phyloP scores from a whole-genome alignment of 2,888 invertebrate genomes.

The Dynastes maya region DNA sequence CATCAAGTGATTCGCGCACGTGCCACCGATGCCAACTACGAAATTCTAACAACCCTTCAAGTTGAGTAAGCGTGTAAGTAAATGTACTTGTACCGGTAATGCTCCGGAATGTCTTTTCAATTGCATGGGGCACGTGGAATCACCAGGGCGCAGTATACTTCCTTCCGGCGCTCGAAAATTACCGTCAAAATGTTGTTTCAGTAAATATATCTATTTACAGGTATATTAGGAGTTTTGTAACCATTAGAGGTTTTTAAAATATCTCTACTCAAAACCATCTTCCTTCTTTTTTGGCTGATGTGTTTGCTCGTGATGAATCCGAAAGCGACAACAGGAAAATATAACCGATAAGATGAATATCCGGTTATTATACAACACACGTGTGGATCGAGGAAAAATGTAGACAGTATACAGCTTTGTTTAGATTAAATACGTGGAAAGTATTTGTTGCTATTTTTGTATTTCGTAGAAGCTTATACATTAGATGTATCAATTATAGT shows the following conservation, averaged over 20 bases:
- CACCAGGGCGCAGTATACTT: slow-evolving; percentile 56
- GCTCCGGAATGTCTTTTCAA: slow-evolving; percentile 27
- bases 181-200: slow-evolving; percentile 11
- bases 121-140: slow-evolving; percentile 59
- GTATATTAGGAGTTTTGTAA: not conserved
- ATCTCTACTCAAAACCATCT: slow-evolving; percentile 52
- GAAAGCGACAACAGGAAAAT: slow-evolving; percentile 60
- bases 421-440: not conserved
- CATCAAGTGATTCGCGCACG: slow-evolving; percentile 57
- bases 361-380: slow-evolving; percentile 53
- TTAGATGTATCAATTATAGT: not conserved
- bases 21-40: slow-evolving; percentile 55
- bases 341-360: slow-evolving; percentile 60
- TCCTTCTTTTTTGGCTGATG: slow-evolving; percentile 38
- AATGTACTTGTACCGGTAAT: slow-evolving; percentile 59
- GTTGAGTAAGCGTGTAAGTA: slow-evolving; percentile 54
- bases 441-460: not conserved
- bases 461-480: not conserved
- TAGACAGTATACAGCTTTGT: not conserved
- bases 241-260: slow-evolving; percentile 29
- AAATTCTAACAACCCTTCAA: slow-evolving; percentile 53
- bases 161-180: slow-evolving; percentile 40
- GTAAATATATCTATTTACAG: not conserved
- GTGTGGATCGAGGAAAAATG: slow-evolving; percentile 26
- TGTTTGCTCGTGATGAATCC: slow-evolving; percentile 40